A percentile compares a stretch with the other conserved stretches of the same genome.
These are phyloP conservation scores for Tyria jacobaeae DNA, from an alignment of 2,888 invertebrate species.

Conservation along the genomic window DNA sequence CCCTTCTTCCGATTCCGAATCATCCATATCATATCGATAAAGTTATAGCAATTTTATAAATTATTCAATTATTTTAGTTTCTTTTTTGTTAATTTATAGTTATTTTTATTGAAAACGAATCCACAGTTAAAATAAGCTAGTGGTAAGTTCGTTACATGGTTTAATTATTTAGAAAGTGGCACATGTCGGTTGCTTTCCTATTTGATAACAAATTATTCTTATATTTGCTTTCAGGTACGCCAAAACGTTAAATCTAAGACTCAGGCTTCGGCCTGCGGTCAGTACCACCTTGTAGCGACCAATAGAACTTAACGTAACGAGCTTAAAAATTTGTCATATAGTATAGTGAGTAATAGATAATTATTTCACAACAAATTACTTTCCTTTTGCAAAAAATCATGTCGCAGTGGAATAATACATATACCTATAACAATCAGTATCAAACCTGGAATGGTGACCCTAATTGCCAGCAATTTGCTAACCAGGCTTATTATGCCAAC, in stretches of 20 bases:
- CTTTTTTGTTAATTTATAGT: conserved; percentile 66
- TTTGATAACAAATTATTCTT: conserved; percentile 50
- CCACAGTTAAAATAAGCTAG: conserved; percentile 54
- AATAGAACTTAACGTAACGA: conserved; percentile 46
- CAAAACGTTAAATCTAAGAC: conserved; percentile 54
- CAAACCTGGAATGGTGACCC: conserved; percentile 74
- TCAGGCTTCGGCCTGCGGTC: conserved; percentile 83
- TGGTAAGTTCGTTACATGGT: conserved; percentile 61
- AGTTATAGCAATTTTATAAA: conserved; percentile 69
- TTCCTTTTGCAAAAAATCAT: conserved; percentile 60
- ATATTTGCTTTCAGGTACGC: conserved; percentile 62
- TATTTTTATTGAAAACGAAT: conserved; percentile 56
- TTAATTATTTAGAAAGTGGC: conserved; percentile 53
- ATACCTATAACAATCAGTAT: conserved; percentile 75
- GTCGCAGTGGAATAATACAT: conserved; percentile 83
- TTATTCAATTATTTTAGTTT: conserved; percentile 78
- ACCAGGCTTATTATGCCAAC: conserved; percentile 70
- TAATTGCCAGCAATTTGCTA: conserved; percentile 71
- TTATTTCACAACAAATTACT: conserved; percentile 61
- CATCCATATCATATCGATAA: conserved; percentile 71
- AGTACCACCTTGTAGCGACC: conserved; percentile 45
- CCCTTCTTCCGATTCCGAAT: conserved; percentile 65
- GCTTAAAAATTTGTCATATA: conserved; percentile 41
- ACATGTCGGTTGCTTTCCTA: conserved; percentile 63
- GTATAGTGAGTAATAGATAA: conserved; percentile 39